Percentiles rank a stretch among this genome's conserved stretches.
Conservation (phyloP, 2,113 vertebrate genomes). For the Eupsittula cactorum region DNA sequence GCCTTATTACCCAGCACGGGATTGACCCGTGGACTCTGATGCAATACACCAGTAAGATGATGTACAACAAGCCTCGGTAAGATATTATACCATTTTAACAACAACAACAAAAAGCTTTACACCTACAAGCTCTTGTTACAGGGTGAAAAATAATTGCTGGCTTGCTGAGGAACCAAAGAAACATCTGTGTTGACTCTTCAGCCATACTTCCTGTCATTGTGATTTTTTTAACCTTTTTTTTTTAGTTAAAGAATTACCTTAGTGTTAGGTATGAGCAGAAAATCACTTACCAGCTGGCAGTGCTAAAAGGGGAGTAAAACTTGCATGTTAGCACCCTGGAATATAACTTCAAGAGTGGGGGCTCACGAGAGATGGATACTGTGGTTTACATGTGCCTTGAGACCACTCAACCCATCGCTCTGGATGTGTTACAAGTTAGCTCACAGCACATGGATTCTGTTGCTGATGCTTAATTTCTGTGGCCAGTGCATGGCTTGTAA, state of each 20-base stretch:
- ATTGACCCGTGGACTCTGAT: not conserved
- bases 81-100: not conserved
- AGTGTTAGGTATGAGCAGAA: not conserved
- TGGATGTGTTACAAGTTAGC: not conserved
- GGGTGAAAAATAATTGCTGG: not conserved
- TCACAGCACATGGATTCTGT: not conserved
- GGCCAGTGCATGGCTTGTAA: not conserved
- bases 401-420: accelerated
- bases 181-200: not conserved
- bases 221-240: not conserved
- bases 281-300: not conserved
- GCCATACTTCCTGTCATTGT: not conserved
- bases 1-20: not conserved
- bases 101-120: not conserved
- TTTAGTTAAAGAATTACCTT: not conserved
- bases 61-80: not conserved
- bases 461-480: not conserved
- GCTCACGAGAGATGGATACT: not conserved
- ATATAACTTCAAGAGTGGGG: not conserved
- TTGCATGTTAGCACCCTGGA: not conserved
- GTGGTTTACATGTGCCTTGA: not conserved
- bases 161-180: not conserved
- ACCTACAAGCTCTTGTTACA: not conserved
- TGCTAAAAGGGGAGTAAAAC: not conserved
- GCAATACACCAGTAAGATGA: not conserved